These are phyloP conservation scores for Oxyruncus cristatus DNA, from an alignment of 2,113 vertebrate species.

Conservation along the genomic window DNA sequence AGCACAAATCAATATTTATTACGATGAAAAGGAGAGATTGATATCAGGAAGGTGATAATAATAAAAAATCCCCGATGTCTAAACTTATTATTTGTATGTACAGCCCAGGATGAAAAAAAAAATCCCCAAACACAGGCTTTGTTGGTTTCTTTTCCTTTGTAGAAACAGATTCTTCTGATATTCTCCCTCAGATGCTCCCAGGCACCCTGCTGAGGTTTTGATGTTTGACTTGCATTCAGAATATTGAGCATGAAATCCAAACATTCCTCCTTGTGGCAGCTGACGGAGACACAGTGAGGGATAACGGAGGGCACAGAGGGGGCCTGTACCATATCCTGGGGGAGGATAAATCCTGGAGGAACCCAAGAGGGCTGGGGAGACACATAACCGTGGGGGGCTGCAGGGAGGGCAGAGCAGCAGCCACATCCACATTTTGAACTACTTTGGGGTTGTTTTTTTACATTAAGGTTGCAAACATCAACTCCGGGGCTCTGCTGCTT, in stretches of 20 bases:
- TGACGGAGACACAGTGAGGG: conserved; percentile 40
- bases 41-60: conserved; percentile 39
- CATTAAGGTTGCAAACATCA: background rate
- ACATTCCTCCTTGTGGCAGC: conserved; percentile 54
- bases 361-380: background rate
- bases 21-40: conserved; percentile 48
- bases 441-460: background rate
- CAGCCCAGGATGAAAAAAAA: conserved; percentile 22
- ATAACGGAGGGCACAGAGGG: background rate
- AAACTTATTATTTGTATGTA: conserved; percentile 45
- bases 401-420: background rate
- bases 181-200: conserved; percentile 45
- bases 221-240: conserved; percentile 65
- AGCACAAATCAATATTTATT: conserved; percentile 65
- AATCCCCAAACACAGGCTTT: conserved; percentile 3
- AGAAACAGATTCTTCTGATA: conserved; percentile 51
- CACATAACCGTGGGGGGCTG: background rate
- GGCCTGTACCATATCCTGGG: accelerated
- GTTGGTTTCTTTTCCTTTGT: conserved; percentile 35
- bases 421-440: background rate
- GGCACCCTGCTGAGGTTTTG: conserved; percentile 71
- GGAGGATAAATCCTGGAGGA: background rate
- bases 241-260: conserved; percentile 73
- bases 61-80: background rate
- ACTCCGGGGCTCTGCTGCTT: background rate